A percentile compares a stretch with the other conserved stretches of the same genome.
phyloP scores from a whole-genome alignment of 2,113 vertebrate genomes.

The Platycercus adscitus region DNA sequence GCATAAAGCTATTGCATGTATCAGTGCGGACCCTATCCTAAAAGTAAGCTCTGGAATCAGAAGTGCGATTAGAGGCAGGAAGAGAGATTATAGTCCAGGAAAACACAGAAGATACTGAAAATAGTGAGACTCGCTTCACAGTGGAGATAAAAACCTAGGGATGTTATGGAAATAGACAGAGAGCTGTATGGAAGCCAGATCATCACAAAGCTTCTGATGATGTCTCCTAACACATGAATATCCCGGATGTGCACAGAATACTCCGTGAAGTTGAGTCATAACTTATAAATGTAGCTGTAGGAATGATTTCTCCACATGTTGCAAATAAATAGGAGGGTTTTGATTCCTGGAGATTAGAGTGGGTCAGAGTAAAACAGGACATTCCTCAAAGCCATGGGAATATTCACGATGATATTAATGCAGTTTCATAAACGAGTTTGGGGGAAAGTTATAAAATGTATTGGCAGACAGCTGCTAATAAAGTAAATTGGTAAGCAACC shows the following conservation, averaged over 20 bases:
- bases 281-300: neutral
- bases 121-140: neutral
- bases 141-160: neutral
- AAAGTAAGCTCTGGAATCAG: constrained; percentile 30
- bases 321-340: neutral
- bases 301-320: neutral
- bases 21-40: neutral
- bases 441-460: constrained; percentile 1
- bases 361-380: neutral
- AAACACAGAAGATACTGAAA: neutral
- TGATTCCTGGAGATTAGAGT: neutral
- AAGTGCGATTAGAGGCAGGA: constrained; percentile 32
- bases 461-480: constrained; percentile 35
- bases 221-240: neutral
- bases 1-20: neutral
- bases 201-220: constrained; percentile 1
- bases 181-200: neutral
- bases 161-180: neutral
- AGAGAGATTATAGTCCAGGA: constrained; percentile 10
- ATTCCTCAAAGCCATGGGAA: neutral
- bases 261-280: neutral
- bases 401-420: neutral
- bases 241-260: neutral
- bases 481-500: constrained; percentile 33
- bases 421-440: neutral